These are phyloP conservation scores for Bos taurus DNA, from an alignment of 2,113 vertebrate species.

Conservation along the genomic window ARS-UCD2.0 NC_037331.1:101453501-101454000, in stretches of 20 bases:
- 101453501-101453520: background rate
- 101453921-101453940: background rate
- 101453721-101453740: background rate
- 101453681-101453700: background rate
- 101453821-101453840: background rate
- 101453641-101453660: too few relatives aligned
- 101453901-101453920: background rate
- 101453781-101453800: background rate
- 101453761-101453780: background rate
- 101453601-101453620: background rate
- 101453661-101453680: rapidly evolving
- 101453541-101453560: background rate
- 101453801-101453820: background rate
- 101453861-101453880: background rate
- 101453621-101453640: background rate
- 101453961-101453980: background rate
- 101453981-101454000: background rate
- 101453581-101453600: background rate
- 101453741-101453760: background rate
- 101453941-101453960: background rate
- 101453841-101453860: background rate
- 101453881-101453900: background rate
- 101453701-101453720: background rate
- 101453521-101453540: background rate
- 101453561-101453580: background rate